Percentiles rank a stretch among this genome's conserved stretches.
Conservation (phyloP, 2,797 vertebrate genomes). For the Poecile montanus region DNA sequence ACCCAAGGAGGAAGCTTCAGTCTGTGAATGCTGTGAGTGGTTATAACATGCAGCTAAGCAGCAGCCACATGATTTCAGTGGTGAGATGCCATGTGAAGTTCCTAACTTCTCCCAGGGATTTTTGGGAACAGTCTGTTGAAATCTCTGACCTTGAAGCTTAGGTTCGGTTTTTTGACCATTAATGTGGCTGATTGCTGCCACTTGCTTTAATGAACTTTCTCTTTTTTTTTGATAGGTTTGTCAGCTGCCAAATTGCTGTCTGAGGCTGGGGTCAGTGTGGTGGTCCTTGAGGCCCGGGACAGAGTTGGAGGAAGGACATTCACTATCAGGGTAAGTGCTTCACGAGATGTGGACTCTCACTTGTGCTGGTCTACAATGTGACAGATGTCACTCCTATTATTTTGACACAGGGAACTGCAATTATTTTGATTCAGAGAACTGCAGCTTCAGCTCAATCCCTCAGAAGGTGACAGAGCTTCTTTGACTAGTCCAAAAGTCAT, state of each 20-base stretch:
- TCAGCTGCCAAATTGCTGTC: slow-evolving; percentile 80
- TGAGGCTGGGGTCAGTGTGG: slow-evolving; percentile 74
- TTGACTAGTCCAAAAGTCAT: neutral
- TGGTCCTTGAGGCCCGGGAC: slow-evolving; percentile 82
- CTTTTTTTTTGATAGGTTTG: slow-evolving; percentile 73
- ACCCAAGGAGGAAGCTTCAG: neutral
- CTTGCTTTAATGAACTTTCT: neutral
- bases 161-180: neutral
- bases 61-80: neutral
- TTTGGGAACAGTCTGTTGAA: neutral
- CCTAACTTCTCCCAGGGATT: neutral
- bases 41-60: neutral
- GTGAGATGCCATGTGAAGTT: neutral
- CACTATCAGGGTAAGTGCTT: slow-evolving; percentile 77
- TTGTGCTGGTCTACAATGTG: accelerated
- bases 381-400: neutral
- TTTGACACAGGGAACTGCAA: neutral
- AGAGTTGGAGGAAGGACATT: slow-evolving; percentile 84
- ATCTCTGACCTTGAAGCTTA: neutral
- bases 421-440: neutral
- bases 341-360: neutral
- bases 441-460: neutral
- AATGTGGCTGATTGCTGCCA: neutral
- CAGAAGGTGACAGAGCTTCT: neutral
- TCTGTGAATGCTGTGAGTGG: neutral